Conservation (phyloP, 2,113 vertebrate genomes). For the Tiliqua scincoides region DNA sequence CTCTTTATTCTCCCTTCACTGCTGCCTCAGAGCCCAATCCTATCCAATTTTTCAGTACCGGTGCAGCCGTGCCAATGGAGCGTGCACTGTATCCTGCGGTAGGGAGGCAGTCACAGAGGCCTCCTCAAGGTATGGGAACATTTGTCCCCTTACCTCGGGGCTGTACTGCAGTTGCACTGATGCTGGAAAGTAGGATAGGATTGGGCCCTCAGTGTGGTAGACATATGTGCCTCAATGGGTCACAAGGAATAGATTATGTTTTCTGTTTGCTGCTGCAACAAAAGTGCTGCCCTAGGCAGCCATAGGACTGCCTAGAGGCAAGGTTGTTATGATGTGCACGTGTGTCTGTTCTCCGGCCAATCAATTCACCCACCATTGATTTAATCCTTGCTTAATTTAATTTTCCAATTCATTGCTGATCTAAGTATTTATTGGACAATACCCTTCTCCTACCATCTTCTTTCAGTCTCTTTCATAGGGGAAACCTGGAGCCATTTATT, state of each 20-base stretch:
- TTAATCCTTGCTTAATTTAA: conserved; percentile 17
- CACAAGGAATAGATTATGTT: not conserved
- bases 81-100: no score
- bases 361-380: not conserved
- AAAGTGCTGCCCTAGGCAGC: not conserved
- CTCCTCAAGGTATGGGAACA: no score
- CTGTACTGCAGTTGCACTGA: no score
- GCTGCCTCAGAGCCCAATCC: no score
- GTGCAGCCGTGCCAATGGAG: no score
- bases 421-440: conserved; percentile 11
- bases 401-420: conserved; percentile 30
- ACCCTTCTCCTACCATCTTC: not conserved
- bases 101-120: no score
- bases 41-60: no score
- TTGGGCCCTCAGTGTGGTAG: no score
- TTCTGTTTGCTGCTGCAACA: not conserved
- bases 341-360: not conserved
- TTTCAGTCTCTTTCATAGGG: not conserved
- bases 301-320: not conserved
- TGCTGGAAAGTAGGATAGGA: no score
- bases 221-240: not conserved
- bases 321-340: not conserved
- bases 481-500: conserved; percentile 7
- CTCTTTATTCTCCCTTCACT: not conserved
- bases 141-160: no score